Evolutionary conservation across 1,140 invertebrate species (phyloP).

Genomic region (Calosoma granatense): DNA sequence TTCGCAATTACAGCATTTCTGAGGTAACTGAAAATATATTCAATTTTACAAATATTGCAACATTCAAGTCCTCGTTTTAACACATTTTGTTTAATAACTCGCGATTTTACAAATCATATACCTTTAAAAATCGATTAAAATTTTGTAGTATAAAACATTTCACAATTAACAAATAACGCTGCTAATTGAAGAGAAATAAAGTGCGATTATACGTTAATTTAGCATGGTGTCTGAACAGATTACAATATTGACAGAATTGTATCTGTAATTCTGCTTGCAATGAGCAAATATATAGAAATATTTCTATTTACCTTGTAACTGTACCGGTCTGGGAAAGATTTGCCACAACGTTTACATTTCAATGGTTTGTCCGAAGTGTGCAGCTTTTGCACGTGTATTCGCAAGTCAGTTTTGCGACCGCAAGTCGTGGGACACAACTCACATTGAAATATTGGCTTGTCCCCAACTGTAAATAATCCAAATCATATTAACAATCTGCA

Average conservation of each 20-base stretch:
- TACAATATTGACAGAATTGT: neutral
- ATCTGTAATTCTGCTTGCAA: neutral
- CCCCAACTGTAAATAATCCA: constrained; percentile 50
- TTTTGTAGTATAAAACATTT: no score
- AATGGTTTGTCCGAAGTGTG: constrained; percentile 89
- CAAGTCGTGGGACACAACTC: constrained; percentile 93
- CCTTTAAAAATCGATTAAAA: no score
- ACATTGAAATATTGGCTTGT: constrained; percentile 93
- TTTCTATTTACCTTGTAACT: constrained; percentile 48
- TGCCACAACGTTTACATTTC: constrained; percentile 86
- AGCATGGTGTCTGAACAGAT: neutral
- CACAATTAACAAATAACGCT: no score
- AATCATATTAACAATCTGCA: neutral
- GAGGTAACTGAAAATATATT: no score
- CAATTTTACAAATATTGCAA: no score
- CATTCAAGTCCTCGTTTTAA: no score
- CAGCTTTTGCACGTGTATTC: constrained; percentile 93
- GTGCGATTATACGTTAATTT: neutral
- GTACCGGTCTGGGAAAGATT: constrained; percentile 82
- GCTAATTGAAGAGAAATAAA: no score
- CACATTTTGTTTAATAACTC: no score
- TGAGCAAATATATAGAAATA: neutral
- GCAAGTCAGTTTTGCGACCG: constrained; percentile 90
- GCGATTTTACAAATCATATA: no score
- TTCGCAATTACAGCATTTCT: no score